phyloP scores from a whole-genome alignment of 2,113 vertebrate species.

The Coregonus clupeaformis region DNA sequence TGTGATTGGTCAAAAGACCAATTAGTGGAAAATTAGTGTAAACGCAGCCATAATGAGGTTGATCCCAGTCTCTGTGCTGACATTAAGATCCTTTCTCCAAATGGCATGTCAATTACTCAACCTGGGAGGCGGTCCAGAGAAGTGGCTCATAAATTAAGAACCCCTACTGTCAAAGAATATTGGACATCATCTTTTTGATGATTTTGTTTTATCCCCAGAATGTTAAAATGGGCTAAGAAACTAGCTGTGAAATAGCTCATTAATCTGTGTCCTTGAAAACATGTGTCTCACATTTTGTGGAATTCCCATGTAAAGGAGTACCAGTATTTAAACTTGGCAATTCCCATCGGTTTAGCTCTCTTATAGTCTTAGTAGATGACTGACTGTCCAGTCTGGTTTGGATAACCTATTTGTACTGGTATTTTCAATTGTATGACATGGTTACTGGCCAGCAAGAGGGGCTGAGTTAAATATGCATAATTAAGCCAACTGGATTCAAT shows the following conservation, averaged over 20 bases:
- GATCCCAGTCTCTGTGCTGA: constrained; percentile 8
- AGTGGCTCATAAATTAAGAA: constrained; percentile 58
- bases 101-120: constrained; percentile 54
- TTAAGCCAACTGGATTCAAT: not conserved
- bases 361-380: not conserved
- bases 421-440: not conserved
- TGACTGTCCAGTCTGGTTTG: not conserved
- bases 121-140: constrained; percentile 11
- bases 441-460: not conserved
- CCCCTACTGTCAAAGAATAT: constrained; percentile 61
- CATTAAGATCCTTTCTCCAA: constrained; percentile 56
- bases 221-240: not conserved
- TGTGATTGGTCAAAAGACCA: no score
- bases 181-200: constrained; percentile 49
- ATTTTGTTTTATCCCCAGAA: not conserved
- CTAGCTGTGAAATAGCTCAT: not conserved
- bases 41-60: constrained; percentile 18
- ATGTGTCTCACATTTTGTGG: not conserved
- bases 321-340: not conserved
- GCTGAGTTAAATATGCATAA: not conserved
- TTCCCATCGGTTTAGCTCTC: not conserved
- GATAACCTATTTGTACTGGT: not conserved
- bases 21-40: no score
- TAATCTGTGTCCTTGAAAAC: not conserved
- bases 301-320: no score